Percentiles rank a stretch among this genome's conserved stretches.
Conservation (phyloP, 2,113 vertebrate species). For the Labeo catla region DNA sequence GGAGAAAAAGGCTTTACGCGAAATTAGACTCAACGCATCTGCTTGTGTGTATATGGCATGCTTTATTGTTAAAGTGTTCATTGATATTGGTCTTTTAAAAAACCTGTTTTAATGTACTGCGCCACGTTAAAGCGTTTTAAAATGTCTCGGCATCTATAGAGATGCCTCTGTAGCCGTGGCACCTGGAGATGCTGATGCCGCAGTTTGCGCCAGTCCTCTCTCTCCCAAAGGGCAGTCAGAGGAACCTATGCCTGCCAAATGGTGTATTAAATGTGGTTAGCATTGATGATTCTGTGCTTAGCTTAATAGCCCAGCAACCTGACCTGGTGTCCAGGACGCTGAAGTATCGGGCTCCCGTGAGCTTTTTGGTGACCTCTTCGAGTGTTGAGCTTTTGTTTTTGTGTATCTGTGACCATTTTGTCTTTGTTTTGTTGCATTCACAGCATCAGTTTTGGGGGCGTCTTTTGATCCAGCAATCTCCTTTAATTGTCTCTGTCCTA, state of each 20-base stretch:
- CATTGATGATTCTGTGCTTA: neutral
- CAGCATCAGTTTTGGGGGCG: neutral
- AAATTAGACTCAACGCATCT: too few relatives aligned
- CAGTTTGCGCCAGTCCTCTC: too few relatives aligned
- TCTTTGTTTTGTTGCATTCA: neutral
- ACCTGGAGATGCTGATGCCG: too few relatives aligned
- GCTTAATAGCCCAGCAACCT: constrained; percentile 44
- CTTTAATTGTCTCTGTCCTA: constrained; percentile 32
- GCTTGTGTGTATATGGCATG: too few relatives aligned
- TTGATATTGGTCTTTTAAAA: too few relatives aligned
- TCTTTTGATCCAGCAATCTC: neutral
- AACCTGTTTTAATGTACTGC: too few relatives aligned
- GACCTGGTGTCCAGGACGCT: constrained; percentile 27
- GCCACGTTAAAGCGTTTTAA: too few relatives aligned
- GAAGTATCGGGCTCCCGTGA: constrained; percentile 3
- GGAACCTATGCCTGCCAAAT: neutral
- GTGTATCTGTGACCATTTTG: neutral
- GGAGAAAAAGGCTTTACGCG: too few relatives aligned
- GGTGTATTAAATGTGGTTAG: constrained; percentile 32
- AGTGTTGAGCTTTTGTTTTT: neutral
- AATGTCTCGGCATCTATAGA: too few relatives aligned
- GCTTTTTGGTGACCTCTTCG: constrained; percentile 17
- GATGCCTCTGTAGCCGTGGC: too few relatives aligned
- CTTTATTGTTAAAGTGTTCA: too few relatives aligned
- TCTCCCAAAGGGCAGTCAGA: neutral